Evolutionary conservation across 2,888 invertebrate genomes (phyloP).

Genomic region (Lapara coniferarum): DNA sequence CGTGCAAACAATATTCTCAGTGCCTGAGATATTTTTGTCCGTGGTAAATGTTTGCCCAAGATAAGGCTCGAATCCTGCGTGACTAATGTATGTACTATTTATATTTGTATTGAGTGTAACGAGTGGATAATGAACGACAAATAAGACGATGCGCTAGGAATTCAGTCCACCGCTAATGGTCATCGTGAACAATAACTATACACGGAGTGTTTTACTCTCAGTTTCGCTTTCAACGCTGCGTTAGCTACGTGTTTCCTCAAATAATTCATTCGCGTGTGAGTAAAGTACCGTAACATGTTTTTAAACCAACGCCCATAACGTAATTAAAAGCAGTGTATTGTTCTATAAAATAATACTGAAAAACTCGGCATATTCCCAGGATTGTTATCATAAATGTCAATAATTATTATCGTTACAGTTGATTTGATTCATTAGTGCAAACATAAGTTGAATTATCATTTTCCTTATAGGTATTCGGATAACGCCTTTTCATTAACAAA

Average conservation of each 20-base stretch:
- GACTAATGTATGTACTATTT: constrained; percentile 71
- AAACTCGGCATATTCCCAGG: constrained; percentile 28
- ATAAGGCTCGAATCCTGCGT: constrained; percentile 61
- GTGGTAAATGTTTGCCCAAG: constrained; percentile 54
- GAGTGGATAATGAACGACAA: constrained; percentile 67
- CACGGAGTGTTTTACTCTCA: constrained; percentile 50
- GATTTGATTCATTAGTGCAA: constrained; percentile 37
- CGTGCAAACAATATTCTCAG: constrained; percentile 25
- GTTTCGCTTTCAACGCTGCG: constrained; percentile 53
- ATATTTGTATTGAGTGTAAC: constrained; percentile 63
- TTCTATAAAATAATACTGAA: constrained; percentile 31
- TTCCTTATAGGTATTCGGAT: constrained; percentile 4
- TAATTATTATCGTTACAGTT: constrained; percentile 30
- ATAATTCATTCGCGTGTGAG: constrained; percentile 30
- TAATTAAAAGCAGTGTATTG: constrained; percentile 28
- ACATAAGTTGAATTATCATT: constrained; percentile 5
- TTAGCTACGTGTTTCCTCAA: constrained; percentile 29
- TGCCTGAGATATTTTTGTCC: constrained; percentile 47
- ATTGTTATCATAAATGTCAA: constrained; percentile 32
- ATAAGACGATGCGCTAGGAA: constrained; percentile 62
- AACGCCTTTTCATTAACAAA: constrained; percentile 19
- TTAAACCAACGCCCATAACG: neutral
- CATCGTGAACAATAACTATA: constrained; percentile 53
- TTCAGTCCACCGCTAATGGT: constrained; percentile 61
- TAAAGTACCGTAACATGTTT: constrained; percentile 28